Percentiles rank a stretch among this genome's conserved stretches.
phyloP scores from a whole-genome alignment of 1,140 invertebrate genomes.

The Samia ricini region DNA sequence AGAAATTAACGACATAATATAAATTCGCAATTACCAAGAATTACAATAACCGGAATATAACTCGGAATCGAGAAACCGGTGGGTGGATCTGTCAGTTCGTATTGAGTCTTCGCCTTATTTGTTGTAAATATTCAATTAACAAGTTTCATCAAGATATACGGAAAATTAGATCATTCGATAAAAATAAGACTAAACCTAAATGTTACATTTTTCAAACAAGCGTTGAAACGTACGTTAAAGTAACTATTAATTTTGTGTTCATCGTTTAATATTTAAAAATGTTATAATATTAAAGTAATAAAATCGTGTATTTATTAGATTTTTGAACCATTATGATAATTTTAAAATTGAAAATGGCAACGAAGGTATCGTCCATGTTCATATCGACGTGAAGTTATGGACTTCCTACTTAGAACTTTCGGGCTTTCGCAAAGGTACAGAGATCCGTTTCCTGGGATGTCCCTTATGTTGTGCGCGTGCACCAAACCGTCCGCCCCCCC shows the following conservation, averaged over 20 bases:
- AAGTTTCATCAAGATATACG: background rate
- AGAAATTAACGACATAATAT: slow-evolving; percentile 1
- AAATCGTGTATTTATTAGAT: too few relatives aligned
- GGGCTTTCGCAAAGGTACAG: slow-evolving; percentile 49
- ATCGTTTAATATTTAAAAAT: background rate
- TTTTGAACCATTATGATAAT: background rate
- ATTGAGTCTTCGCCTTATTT: slow-evolving; percentile 4
- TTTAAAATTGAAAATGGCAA: background rate
- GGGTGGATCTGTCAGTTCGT: background rate
- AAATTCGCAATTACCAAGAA: background rate
- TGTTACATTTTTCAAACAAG: background rate
- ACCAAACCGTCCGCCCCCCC: slow-evolving; percentile 42
- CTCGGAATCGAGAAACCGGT: slow-evolving; percentile 2
- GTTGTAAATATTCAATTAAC: background rate
- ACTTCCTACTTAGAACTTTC: slow-evolving; percentile 65
- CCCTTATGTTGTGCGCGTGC: slow-evolving; percentile 31
- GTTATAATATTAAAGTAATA: slow-evolving; percentile 4
- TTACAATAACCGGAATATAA: slow-evolving; percentile 13
- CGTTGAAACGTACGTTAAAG: background rate
- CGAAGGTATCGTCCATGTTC: slow-evolving; percentile 32
- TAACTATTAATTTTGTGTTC: too few relatives aligned
- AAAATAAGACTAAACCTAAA: background rate
- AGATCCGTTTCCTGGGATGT: slow-evolving; percentile 56
- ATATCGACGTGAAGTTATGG: slow-evolving; percentile 24
- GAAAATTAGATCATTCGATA: slow-evolving; percentile 2